Evolutionary conservation across 2,113 vertebrate genomes (phyloP), one percentile per base, ranked within the genome.

Genomic region (Ptyas mucosa): DNA sequence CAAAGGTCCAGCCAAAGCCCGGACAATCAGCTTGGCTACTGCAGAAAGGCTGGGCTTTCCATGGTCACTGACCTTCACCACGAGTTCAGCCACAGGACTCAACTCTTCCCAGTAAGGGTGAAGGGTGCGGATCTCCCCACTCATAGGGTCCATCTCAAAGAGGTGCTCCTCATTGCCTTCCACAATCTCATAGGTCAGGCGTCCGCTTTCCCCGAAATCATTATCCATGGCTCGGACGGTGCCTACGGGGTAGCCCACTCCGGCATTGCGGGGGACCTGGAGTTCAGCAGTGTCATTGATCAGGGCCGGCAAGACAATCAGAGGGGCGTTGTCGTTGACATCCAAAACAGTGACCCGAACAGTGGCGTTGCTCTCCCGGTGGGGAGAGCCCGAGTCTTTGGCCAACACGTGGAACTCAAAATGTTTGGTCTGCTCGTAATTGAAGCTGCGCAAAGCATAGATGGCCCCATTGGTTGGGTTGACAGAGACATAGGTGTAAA

Each of bases 381-480:
- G 99, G 8, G 99, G 99, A 0, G 98, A 98, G 88, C 99, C 99
- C 0, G 99, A 99, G 97, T 99, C 99, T 96, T 98, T 99, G 20
- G 99, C 99, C 49, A 99, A 97, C 61, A 99, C 99, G 0, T 99
- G 99, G 93, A 99, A 99, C 95, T 99, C 99, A 94, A 99, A 99
- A 91, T 99, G 99, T 88, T 99, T 99, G 52, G 99, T 99, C 95
- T 99, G 99, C 91, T 99, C 99, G 0, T 99, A 99, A 97, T 99
- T 99, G 93, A 99, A 99, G 93, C 99, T 99, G 93, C 99, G 98
- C 92, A 99, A 97, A 8, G 99, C 99, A 0, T 99, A 99, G 89
- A 99, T 99, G 96, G 99, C 99, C 93, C 99, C 99, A 85, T 99
- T 99, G 46, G 99, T 99, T 64, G 99, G 99, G 94, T 99, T 99